Evolutionary conservation across 1,140 invertebrate species (phyloP).

Genomic region (Lordiphosa mommai): DNA sequence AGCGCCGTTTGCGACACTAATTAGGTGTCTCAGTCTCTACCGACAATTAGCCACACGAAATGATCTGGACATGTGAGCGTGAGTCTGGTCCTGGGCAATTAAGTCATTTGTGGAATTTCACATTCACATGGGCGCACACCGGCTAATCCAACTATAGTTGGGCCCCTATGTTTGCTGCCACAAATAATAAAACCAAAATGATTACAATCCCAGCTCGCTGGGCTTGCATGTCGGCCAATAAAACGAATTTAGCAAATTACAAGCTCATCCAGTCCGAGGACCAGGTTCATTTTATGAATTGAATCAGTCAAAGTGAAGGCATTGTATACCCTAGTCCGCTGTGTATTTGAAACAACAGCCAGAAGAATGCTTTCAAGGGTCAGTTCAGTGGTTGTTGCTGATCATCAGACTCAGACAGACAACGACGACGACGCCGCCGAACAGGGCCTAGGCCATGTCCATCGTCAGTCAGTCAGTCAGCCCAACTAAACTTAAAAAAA

Average conservation of each 20-base stretch:
- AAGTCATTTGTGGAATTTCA: slow-evolving; percentile 64
- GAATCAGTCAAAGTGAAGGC: slow-evolving; percentile 67
- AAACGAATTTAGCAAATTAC: slow-evolving; percentile 77
- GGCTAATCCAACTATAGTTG: slow-evolving; percentile 15
- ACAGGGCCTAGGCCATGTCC: slow-evolving; percentile 32
- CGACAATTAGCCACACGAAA: slow-evolving; percentile 55
- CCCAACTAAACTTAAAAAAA: slow-evolving; percentile 13
- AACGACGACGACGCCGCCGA: slow-evolving; percentile 17
- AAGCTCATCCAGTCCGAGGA: slow-evolving; percentile 51
- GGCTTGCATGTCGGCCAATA: slow-evolving; percentile 70
- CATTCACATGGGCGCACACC: slow-evolving; percentile 35
- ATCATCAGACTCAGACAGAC: slow-evolving; percentile 35
- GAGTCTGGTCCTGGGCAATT: slow-evolving; percentile 35
- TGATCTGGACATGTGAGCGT: slow-evolving; percentile 45
- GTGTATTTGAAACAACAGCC: slow-evolving; percentile 53
- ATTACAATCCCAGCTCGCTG: slow-evolving; percentile 50
- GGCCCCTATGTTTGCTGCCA: slow-evolving; percentile 40
- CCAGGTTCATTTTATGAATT: slow-evolving; percentile 65
- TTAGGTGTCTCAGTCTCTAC: too few species aligned
- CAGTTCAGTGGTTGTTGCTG: slow-evolving; percentile 52
- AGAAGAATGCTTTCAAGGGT: slow-evolving; percentile 60
- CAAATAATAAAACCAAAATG: slow-evolving; percentile 75
- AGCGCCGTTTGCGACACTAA: slow-evolving; percentile 54
- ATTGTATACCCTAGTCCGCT: neutral
- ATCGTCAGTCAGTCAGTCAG: slow-evolving; percentile 45